Evolutionary conservation across 2,888 invertebrate species (phyloP).

Genomic region (Drosophila rellima): DNA sequence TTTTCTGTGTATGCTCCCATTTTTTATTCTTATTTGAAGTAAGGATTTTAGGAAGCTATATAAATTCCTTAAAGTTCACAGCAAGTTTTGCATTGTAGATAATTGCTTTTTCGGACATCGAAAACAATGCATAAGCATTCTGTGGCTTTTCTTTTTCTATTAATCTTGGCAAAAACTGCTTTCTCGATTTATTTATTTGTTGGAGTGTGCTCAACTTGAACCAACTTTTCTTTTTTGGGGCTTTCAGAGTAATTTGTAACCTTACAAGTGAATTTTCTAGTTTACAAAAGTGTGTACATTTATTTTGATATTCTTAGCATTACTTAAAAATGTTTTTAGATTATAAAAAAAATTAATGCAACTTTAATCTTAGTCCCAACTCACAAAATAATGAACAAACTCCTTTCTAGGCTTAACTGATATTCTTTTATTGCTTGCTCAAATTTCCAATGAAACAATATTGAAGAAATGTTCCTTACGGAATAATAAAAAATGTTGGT

Average conservation of each 20-base stretch:
- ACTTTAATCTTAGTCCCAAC: no score
- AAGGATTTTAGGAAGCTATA: neutral
- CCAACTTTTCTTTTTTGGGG: no score
- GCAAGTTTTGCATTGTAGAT: neutral
- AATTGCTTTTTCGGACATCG: conserved; percentile 9
- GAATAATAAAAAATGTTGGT: no score
- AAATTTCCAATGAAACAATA: neutral
- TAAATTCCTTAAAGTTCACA: neutral
- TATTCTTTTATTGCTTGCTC: neutral
- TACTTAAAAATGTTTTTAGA: no score
- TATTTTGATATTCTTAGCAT: no score
- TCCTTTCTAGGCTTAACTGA: neutral
- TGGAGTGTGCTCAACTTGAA: neutral
- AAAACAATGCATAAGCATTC: conserved; percentile 3
- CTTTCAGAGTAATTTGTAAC: no score
- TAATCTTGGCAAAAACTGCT: neutral
- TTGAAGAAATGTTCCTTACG: no score
- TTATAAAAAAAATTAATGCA: no score
- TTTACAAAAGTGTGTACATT: no score
- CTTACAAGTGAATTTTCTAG: no score
- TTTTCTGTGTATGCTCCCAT: neutral
- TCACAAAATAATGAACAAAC: neutral
- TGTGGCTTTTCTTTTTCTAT: conserved; percentile 9
- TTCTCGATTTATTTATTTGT: neutral
- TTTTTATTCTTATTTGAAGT: neutral